Evolutionary conservation across 1,140 invertebrate genomes (phyloP).

Genomic region (Bilobella aurantiaca): DNA sequence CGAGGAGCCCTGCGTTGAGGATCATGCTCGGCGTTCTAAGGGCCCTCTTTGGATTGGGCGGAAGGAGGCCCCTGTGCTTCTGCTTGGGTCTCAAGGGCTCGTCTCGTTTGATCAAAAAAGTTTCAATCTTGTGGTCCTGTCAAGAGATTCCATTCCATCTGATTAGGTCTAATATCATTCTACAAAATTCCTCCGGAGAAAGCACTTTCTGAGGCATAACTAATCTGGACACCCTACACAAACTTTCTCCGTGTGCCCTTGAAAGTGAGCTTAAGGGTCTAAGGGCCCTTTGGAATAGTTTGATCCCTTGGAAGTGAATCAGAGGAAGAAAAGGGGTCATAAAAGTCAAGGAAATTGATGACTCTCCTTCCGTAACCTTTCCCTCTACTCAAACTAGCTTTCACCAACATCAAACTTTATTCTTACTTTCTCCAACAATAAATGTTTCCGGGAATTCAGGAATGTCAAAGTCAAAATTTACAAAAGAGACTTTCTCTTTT

Average conservation of each 20-base stretch:
- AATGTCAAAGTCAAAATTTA: too few relatives aligned
- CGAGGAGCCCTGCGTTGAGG: constrained; percentile 29
- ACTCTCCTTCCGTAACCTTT: constrained; percentile 5
- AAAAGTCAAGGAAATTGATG: constrained; percentile 20
- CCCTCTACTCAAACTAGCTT: background rate
- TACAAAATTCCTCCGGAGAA: too few relatives aligned
- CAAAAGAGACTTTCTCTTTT: too few relatives aligned
- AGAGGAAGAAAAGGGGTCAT: too few relatives aligned
- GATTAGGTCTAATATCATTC: too few relatives aligned
- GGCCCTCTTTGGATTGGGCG: constrained; percentile 25
- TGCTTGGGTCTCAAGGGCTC: constrained; percentile 57
- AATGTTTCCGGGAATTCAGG: too few relatives aligned
- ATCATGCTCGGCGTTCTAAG: constrained; percentile 31
- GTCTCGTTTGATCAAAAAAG: constrained; percentile 78
- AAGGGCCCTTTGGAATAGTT: background rate
- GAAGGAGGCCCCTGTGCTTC: constrained; percentile 36
- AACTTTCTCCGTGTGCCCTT: too few relatives aligned
- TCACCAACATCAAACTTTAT: background rate
- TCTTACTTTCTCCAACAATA: constrained; percentile 7
- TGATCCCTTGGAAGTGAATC: too few relatives aligned
- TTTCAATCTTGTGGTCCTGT: constrained; percentile 71
- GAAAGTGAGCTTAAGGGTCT: background rate
- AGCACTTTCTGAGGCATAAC: too few relatives aligned
- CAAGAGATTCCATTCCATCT: too few relatives aligned
- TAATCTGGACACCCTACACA: too few relatives aligned